Evolutionary conservation across 2,113 vertebrate species (phyloP), one percentile per base, ranked within the genome.

Genomic region (Microtus oregoni): DNA sequence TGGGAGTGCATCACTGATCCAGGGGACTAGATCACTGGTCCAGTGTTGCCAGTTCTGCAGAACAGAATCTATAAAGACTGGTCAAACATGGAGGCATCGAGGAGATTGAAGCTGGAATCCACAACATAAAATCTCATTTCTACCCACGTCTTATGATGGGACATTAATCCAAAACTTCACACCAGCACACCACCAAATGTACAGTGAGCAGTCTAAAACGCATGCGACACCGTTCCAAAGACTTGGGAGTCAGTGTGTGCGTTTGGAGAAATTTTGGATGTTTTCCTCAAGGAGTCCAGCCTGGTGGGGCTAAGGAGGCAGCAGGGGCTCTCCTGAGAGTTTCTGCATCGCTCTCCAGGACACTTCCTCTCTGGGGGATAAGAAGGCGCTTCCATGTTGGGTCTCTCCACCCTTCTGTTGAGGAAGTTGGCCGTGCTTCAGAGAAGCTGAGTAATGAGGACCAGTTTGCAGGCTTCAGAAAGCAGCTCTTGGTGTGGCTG

Each of bases 111-210:
- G 52, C 41, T 61, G 14, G 89, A 93, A 90, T 96, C 75, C 4
- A 6, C 86, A 95, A 88, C 97, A 88, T 95, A 96, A 96, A 96
- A 96, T 93, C 95, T 96, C 93, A 94, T 96, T 97, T 95, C 95
- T 94, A 92, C 83, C 78, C 32, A 85, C 68, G 95, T 86, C 82
- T 95, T 96, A 68, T 77, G 96, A 94, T 24, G 79, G 76, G 90
- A 52, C 50, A 22, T 72, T 72, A 77, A 90, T 93, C 96, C 90
- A 93, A 91, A 70, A 75, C 92, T 86, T 96, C 94, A 95, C 94
- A 88, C 95, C 97, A 73, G 30, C 35, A 55, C 63, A 70, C 86
- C 67, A 65, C 82, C 28, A 61, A 85, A 44, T 30, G 75, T 92
- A 77, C 96, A 96, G 96, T 0, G 12, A 96, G 95, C 1, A 79